Conservation (phyloP, 2,797 vertebrate genomes). For the Sciaenops ocellatus region DNA sequence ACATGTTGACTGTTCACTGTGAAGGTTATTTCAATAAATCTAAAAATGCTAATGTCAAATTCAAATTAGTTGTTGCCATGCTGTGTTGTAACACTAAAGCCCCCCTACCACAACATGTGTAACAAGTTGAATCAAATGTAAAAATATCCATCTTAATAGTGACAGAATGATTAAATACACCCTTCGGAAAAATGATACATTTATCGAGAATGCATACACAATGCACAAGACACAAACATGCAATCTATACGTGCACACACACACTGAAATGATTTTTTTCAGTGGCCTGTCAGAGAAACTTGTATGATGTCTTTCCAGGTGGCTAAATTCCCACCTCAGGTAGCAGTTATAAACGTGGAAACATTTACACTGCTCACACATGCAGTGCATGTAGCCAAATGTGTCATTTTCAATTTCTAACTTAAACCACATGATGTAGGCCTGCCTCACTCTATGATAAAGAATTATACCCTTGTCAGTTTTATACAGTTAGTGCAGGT, state of each 20-base stretch:
- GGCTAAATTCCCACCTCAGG: conserved; percentile 13
- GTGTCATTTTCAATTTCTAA: conserved; percentile 1
- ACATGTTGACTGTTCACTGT: too few relatives aligned
- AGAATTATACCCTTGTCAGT: background rate
- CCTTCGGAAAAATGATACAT: background rate
- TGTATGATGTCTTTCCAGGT: conserved; percentile 44
- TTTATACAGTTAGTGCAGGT: background rate
- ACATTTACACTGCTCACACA: conserved; percentile 26
- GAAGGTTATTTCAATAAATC: too few relatives aligned
- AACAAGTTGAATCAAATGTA: background rate
- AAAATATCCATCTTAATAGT: background rate
- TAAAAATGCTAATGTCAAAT: too few relatives aligned
- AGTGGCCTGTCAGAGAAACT: conserved; percentile 6
- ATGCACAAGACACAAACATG: too few relatives aligned
- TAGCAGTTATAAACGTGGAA: conserved; percentile 28
- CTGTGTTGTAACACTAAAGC: background rate
- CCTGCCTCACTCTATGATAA: background rate
- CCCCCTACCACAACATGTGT: background rate
- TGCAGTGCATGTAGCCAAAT: background rate
- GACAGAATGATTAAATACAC: background rate
- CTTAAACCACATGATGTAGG: conserved; percentile 7
- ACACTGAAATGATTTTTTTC: conserved; percentile 32
- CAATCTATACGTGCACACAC: background rate
- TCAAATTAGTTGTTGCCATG: too few relatives aligned
- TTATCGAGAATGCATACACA: background rate